These are phyloP conservation scores for Orthonychiurus folsomi DNA, from an alignment of 2,888 invertebrate species.

Conservation along the genomic window DNA sequence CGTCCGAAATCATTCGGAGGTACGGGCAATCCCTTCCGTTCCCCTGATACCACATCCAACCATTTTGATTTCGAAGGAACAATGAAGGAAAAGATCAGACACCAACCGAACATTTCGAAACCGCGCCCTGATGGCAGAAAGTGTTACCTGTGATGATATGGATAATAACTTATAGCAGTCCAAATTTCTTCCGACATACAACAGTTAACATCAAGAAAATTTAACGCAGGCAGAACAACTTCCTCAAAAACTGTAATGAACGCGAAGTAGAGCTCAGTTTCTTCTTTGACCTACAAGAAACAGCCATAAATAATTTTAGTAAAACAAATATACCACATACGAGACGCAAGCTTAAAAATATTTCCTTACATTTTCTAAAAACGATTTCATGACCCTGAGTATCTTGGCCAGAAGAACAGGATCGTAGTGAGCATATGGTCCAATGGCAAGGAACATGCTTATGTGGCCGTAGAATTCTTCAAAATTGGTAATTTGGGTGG, in stretches of 20 bases:
- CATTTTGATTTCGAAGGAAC: too few relatives aligned
- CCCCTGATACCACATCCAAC: too few relatives aligned
- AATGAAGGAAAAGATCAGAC: not conserved
- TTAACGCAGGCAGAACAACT: constrained; percentile 79
- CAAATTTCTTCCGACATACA: constrained; percentile 95
- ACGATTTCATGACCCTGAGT: constrained; percentile 49
- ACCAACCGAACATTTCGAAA: too few relatives aligned
- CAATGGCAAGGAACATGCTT: constrained; percentile 75
- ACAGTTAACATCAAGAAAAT: constrained; percentile 87
- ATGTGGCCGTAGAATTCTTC: constrained; percentile 49
- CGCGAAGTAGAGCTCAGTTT: constrained; percentile 60
- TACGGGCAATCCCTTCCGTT: too few relatives aligned
- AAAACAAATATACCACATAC: too few relatives aligned
- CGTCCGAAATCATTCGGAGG: too few relatives aligned
- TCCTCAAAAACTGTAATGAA: constrained; percentile 78
- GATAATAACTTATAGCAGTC: constrained; percentile 73
- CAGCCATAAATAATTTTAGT: too few relatives aligned
- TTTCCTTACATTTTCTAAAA: constrained; percentile 42
- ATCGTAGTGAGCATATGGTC: constrained; percentile 79
- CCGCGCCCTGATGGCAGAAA: too few relatives aligned
- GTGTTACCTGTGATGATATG: constrained; percentile 70
- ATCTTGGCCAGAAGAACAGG: constrained; percentile 84
- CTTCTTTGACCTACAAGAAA: not conserved
- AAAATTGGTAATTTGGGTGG: not conserved
- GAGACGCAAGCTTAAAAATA: too few relatives aligned